A percentile compares a stretch with the other conserved stretches of the same genome.
phyloP scores from a whole-genome alignment of 2,888 invertebrate species.

The Noctua janthina region DNA sequence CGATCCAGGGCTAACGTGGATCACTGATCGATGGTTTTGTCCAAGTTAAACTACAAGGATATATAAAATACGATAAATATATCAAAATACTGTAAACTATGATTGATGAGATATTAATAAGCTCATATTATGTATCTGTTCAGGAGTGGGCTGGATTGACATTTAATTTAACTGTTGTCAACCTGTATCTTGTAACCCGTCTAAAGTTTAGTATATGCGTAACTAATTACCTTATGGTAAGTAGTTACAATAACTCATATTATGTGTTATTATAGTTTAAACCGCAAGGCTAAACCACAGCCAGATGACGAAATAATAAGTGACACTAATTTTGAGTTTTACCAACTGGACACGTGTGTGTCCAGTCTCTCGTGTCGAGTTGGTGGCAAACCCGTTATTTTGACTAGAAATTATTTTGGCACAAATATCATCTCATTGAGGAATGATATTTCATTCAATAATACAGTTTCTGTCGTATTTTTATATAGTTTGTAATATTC shows the following conservation, averaged over 20 bases:
- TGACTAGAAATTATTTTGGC: background rate
- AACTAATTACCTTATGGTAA: background rate
- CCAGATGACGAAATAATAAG: too few species aligned
- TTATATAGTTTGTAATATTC: constrained; percentile 11
- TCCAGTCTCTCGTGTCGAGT: too few species aligned
- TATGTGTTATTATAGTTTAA: background rate
- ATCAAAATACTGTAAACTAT: background rate
- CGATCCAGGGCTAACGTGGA: too few species aligned
- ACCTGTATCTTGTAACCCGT: constrained; percentile 1
- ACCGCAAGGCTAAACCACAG: too few species aligned
- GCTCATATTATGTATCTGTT: background rate
- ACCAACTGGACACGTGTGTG: too few species aligned
- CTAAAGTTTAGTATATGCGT: background rate
- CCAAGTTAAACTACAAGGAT: too few species aligned
- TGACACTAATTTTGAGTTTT: too few species aligned
- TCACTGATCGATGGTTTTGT: too few species aligned
- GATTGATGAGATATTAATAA: background rate
- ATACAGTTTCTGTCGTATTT: constrained; percentile 3
- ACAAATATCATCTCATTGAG: background rate
- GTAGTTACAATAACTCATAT: too few species aligned
- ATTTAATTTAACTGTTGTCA: constrained; percentile 10
- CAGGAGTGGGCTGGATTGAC: background rate
- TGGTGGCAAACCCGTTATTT: background rate
- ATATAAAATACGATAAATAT: too few species aligned
- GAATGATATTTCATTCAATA: background rate